These are phyloP conservation scores for Oxyura jamaicensis DNA, from an alignment of 2,113 vertebrate genomes.

Conservation along the genomic window DNA sequence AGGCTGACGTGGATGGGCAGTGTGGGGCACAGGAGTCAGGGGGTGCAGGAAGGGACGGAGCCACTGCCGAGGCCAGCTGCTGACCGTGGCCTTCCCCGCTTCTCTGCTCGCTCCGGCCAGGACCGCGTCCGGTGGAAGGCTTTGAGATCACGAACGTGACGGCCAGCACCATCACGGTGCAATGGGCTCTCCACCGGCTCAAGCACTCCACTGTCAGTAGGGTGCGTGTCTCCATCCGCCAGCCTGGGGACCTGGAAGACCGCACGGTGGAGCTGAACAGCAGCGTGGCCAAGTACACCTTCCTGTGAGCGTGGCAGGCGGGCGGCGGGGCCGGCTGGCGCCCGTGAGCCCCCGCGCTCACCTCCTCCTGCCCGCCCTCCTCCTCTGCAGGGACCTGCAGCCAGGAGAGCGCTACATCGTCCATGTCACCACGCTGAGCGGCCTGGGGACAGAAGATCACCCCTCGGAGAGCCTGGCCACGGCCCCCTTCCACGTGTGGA, in stretches of 20 bases:
- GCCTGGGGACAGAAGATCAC: conserved; percentile 81
- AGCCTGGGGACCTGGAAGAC: conserved; percentile 74
- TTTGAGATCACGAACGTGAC: conserved; percentile 88
- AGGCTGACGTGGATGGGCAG: background rate
- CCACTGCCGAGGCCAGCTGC: rapidly evolving
- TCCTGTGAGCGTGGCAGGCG: conserved; percentile 80
- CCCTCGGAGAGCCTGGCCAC: conserved; percentile 88
- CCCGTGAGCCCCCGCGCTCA: background rate
- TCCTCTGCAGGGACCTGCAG: conserved; percentile 82
- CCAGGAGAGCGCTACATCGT: conserved; percentile 89
- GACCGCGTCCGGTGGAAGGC: conserved; percentile 87
- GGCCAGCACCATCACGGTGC: conserved; percentile 85
- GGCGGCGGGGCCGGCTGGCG: background rate
- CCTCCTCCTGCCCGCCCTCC: background rate
- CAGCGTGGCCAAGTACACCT: conserved; percentile 83
- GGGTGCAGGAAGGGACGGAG: background rate
- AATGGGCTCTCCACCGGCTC: conserved; percentile 85
- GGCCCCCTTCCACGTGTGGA: conserved; percentile 87
- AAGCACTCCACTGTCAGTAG: conserved; percentile 84
- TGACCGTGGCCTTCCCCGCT: background rate
- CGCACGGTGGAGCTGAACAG: conserved; percentile 83
- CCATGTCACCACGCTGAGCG: conserved; percentile 86
- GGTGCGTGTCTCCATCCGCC: conserved; percentile 85
- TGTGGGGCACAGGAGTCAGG: background rate
- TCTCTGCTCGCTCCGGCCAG: conserved; percentile 67